A percentile compares a stretch with the other conserved stretches of the same genome.
phyloP scores from a whole-genome alignment of 2,113 vertebrate species.

The Ageneiosus marmoratus region DNA sequence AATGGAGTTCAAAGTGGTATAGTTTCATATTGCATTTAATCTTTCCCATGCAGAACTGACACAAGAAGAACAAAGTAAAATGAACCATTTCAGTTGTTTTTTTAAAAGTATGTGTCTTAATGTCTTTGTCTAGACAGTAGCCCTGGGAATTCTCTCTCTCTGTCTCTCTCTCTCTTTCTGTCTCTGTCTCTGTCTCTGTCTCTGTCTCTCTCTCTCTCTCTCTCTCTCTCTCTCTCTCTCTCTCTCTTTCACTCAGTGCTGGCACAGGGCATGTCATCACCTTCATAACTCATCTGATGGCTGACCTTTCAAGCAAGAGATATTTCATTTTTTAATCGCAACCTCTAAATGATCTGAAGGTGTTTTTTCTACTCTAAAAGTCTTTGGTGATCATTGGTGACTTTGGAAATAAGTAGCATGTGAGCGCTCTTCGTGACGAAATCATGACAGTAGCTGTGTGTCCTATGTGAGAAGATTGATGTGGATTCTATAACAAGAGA shows the following conservation, averaged over 20 bases:
- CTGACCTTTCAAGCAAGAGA: constrained; percentile 35
- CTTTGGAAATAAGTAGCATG: constrained; percentile 32
- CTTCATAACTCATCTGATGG: constrained; percentile 35
- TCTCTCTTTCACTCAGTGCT: not conserved
- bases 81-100: not conserved
- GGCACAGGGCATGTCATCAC: constrained; percentile 9
- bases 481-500: not conserved
- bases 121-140: constrained; percentile 27
- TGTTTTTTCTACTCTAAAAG: constrained; percentile 1
- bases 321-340: constrained; percentile 40
- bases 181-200: not conserved
- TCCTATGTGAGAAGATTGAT: constrained; percentile 12
- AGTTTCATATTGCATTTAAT: constrained; percentile 36
- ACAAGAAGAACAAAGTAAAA: constrained; percentile 35
- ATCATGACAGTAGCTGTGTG: not conserved
- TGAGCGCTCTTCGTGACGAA: constrained; percentile 12
- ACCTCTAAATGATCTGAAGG: constrained; percentile 23
- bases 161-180: not conserved
- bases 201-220: not conserved
- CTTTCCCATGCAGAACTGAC: constrained; percentile 21
- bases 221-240: not conserved
- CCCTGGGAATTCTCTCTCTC: not conserved
- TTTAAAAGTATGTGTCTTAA: not conserved
- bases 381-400: constrained; percentile 13
- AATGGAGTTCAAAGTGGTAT: constrained; percentile 13